These are phyloP conservation scores for Ondatra zibethicus DNA, from an alignment of 2,113 vertebrate species.

Conservation along the genomic window DNA sequence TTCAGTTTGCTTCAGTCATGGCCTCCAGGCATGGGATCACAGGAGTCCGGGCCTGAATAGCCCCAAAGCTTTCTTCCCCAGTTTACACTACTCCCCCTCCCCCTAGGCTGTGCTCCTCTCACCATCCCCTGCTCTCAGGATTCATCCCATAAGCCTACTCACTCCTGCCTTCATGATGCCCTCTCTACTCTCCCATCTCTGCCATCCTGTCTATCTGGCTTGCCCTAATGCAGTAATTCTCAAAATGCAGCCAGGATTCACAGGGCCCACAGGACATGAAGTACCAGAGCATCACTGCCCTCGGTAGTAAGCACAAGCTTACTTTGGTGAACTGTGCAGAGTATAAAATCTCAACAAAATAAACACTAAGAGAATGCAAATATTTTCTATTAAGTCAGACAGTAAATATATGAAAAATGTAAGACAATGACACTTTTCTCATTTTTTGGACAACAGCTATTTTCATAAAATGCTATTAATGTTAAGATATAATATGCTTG, in stretches of 20 bases:
- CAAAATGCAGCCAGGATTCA: not conserved
- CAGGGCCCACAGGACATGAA: not conserved
- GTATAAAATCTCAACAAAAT: not conserved
- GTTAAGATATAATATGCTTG: not conserved
- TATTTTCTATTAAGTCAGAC: not conserved
- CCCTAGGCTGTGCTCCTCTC: not conserved
- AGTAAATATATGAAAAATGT: slow-evolving; percentile 19
- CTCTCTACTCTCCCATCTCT: not conserved
- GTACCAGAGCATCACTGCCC: not conserved
- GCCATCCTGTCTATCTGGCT: not conserved
- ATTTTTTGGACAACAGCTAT: not conserved
- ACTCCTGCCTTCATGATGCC: not conserved
- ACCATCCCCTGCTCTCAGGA: not conserved
- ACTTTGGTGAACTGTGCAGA: not conserved
- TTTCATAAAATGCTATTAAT: slow-evolving; percentile 38
- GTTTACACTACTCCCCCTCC: not conserved
- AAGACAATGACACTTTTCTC: not conserved
- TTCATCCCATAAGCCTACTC: not conserved
- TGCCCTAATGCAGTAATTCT: not conserved
- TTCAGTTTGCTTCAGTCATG: accelerated
- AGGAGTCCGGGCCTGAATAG: not conserved
- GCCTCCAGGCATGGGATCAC: not conserved
- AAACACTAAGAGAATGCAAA: not conserved
- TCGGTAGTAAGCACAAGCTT: not conserved
- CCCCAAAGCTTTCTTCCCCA: not conserved